phyloP scores from a whole-genome alignment of 2,797 vertebrate species.

The Monodelphis domestica region DNA sequence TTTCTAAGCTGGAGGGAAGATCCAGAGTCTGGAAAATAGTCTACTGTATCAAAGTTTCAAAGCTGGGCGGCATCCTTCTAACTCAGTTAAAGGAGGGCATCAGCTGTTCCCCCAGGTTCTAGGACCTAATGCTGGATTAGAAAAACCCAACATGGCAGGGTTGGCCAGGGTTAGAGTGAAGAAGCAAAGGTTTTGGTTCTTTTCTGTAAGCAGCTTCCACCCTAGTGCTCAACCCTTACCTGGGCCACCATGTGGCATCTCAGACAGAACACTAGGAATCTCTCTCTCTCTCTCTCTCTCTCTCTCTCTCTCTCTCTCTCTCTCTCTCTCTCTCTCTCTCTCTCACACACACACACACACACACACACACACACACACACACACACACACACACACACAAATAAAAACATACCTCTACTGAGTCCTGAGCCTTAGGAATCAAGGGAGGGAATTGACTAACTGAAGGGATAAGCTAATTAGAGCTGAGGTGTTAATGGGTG shows the following conservation, averaged over 20 bases:
- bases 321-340: background rate
- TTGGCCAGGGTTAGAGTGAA: background rate
- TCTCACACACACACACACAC: background rate
- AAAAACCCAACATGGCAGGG: background rate
- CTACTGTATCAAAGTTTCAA: background rate
- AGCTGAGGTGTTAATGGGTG: slow-evolving; percentile 3
- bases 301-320: background rate
- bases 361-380: background rate
- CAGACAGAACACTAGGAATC: background rate
- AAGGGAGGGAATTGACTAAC: background rate
- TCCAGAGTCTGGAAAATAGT: background rate
- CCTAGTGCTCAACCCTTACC: background rate
- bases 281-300: background rate
- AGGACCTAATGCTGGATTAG: background rate
- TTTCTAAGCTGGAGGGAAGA: background rate
- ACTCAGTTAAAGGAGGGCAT: background rate
- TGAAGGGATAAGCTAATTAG: background rate
- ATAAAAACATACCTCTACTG: background rate
- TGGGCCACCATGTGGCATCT: background rate
- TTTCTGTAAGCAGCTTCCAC: background rate
- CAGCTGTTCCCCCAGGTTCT: background rate
- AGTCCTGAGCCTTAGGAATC: background rate
- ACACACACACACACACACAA: background rate
- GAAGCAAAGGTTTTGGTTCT: background rate
- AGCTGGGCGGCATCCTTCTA: background rate